Conservation (phyloP, 1,140 invertebrate species). For the Copidosoma floridanum region DNA sequence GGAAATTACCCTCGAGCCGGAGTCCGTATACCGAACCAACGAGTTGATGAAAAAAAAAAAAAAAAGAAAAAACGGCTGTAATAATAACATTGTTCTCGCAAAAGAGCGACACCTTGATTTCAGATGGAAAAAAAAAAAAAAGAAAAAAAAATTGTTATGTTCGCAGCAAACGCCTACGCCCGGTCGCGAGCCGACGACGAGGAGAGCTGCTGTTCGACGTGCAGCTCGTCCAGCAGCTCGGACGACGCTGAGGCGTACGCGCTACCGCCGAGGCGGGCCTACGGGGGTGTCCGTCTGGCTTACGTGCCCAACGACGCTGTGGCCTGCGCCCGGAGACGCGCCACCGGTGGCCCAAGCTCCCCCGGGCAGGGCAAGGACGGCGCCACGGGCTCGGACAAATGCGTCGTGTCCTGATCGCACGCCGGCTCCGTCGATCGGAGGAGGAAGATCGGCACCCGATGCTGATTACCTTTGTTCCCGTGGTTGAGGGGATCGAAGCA, state of each 20-base stretch:
- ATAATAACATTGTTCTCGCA: too few relatives aligned
- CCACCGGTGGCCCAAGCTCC: slow-evolving; percentile 50
- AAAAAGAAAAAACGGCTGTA: too few relatives aligned
- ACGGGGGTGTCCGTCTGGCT: slow-evolving; percentile 81
- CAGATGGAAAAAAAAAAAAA: too few relatives aligned
- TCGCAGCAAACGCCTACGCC: too few relatives aligned
- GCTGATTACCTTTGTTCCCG: neutral
- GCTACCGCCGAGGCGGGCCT: slow-evolving; percentile 74
- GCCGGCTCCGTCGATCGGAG: neutral
- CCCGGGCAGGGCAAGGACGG: slow-evolving; percentile 31
- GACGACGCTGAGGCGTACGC: slow-evolving; percentile 82
- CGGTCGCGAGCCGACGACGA: slow-evolving; percentile 63
- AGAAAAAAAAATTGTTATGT: too few relatives aligned
- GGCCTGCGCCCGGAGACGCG: slow-evolving; percentile 70
- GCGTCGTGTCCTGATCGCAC: slow-evolving; percentile 49
- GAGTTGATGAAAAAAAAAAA: too few relatives aligned
- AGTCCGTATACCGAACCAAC: too few relatives aligned
- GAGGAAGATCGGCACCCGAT: too few relatives aligned
- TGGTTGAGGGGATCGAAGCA: too few relatives aligned
- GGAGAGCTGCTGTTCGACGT: slow-evolving; percentile 81
- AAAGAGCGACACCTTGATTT: too few relatives aligned
- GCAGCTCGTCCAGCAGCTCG: slow-evolving; percentile 79
- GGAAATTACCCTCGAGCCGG: too few relatives aligned
- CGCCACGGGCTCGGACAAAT: slow-evolving; percentile 49
- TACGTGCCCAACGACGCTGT: slow-evolving; percentile 87